phyloP scores from a whole-genome alignment of 2,888 invertebrate species.

The Rotaria socialis region DNA sequence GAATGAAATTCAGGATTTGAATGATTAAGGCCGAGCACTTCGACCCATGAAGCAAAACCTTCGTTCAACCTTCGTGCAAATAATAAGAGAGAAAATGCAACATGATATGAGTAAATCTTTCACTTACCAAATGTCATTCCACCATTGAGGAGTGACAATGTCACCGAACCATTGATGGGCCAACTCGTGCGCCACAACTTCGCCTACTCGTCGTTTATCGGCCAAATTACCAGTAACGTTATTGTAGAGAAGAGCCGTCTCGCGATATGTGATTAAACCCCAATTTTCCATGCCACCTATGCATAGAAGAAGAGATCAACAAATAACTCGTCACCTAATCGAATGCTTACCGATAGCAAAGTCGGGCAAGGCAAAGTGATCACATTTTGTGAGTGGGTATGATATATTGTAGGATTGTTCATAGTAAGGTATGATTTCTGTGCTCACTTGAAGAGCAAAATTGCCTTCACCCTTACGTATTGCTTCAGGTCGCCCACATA shows the following conservation, averaged over 20 bases:
- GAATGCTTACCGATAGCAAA: neutral
- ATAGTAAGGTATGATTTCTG: slow-evolving; percentile 38
- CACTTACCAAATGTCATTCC: slow-evolving; percentile 75
- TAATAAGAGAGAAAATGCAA: neutral
- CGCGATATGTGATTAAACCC: slow-evolving; percentile 44
- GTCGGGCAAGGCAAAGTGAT: slow-evolving; percentile 11
- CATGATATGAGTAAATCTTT: neutral
- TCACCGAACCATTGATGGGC: slow-evolving; percentile 47
- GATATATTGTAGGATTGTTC: slow-evolving; percentile 35
- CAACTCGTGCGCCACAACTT: slow-evolving; percentile 45
- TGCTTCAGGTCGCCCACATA: slow-evolving; percentile 42
- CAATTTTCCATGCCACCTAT: slow-evolving; percentile 46
- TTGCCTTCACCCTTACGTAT: slow-evolving; percentile 35
- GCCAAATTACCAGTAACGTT: slow-evolving; percentile 29
- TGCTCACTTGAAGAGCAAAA: slow-evolving; percentile 41
- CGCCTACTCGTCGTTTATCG: slow-evolving; percentile 41
- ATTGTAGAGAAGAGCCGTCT: slow-evolving; percentile 43
- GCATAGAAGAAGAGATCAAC: neutral
- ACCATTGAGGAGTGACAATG: slow-evolving; percentile 69
- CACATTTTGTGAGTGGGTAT: slow-evolving; percentile 43
- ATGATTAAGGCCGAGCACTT: slow-evolving; percentile 79
- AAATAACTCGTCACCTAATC: neutral
- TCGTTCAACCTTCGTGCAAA: slow-evolving; percentile 69
- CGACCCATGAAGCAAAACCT: slow-evolving; percentile 90
- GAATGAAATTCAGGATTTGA: slow-evolving; percentile 39